phyloP scores from a whole-genome alignment of 2,113 vertebrate species.

The Oceanodroma tethys region DNA sequence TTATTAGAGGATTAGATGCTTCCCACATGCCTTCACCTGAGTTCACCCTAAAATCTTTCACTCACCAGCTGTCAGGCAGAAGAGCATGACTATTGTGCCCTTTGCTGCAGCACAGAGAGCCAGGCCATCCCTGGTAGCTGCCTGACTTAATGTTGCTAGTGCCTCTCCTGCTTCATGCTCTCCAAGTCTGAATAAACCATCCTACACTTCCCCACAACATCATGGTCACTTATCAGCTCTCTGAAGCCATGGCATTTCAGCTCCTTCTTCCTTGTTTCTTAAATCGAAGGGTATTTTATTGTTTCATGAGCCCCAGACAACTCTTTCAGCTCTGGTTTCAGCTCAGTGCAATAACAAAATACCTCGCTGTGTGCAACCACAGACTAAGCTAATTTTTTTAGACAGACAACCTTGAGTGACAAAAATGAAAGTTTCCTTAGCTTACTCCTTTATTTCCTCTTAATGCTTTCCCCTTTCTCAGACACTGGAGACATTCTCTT shows the following conservation, averaged over 20 bases:
- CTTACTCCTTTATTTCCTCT: not conserved
- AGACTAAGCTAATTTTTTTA: not conserved
- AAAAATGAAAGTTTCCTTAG: not conserved
- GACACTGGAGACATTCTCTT: not conserved
- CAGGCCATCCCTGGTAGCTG: not conserved
- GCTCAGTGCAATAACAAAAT: not conserved
- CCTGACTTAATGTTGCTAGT: fast-evolving
- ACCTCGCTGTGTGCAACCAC: not conserved
- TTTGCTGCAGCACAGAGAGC: not conserved
- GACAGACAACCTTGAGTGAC: not conserved
- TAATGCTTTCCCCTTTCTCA: not conserved
- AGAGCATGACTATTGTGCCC: not conserved
- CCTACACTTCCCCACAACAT: not conserved
- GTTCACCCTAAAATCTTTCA: not conserved
- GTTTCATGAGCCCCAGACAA: not conserved
- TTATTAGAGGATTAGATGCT: not conserved
- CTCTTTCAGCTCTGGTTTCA: not conserved
- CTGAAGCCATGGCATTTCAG: not conserved
- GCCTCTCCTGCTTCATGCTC: not conserved
- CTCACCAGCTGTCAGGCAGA: not conserved
- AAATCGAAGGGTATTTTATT: not conserved
- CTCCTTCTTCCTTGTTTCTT: not conserved
- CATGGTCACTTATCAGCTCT: not conserved
- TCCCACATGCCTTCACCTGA: not conserved
- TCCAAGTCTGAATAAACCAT: not conserved